These are phyloP conservation scores for Limnephilus lunatus DNA, from an alignment of 2,888 invertebrate species.

Conservation along the genomic window DNA sequence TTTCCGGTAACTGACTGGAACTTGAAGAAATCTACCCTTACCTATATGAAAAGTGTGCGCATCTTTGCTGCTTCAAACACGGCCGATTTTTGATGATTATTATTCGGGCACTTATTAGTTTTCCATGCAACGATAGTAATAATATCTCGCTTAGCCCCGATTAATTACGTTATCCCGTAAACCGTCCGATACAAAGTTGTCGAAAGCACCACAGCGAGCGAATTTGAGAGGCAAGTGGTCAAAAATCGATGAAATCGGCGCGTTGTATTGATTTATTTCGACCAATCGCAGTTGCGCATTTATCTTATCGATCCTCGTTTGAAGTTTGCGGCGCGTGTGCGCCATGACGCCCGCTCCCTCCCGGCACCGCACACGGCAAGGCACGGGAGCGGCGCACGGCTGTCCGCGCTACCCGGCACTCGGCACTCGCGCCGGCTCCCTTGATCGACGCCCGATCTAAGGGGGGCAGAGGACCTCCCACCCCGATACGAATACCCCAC, in stretches of 20 bases:
- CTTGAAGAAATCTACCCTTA: not conserved
- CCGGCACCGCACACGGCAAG: not conserved
- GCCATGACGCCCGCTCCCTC: not conserved
- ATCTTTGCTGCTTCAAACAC: not conserved
- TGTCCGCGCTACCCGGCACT: not conserved
- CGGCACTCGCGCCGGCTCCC: not conserved
- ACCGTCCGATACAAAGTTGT: not conserved
- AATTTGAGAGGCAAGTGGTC: slow-evolving; percentile 77
- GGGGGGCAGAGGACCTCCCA: not conserved
- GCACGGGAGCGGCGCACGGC: slow-evolving; percentile 54
- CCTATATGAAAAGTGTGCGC: not conserved
- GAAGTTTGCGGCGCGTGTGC: slow-evolving; percentile 66
- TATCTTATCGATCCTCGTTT: slow-evolving; percentile 84
- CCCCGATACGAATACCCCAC: not conserved
- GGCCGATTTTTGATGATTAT: not conserved
- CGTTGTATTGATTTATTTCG: slow-evolving; percentile 83
- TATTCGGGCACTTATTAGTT: not conserved
- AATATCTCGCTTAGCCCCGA: not conserved
- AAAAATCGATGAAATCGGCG: slow-evolving; percentile 84
- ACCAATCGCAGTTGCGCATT: slow-evolving; percentile 86
- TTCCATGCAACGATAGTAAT: not conserved
- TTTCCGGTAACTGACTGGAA: not conserved
- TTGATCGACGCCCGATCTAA: slow-evolving; percentile 36
- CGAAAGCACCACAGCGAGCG: slow-evolving; percentile 71
- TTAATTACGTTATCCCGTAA: not conserved